These are phyloP conservation scores for Phymatocera aterrima DNA, from an alignment of 2,888 invertebrate species.

Conservation along the genomic window DNA sequence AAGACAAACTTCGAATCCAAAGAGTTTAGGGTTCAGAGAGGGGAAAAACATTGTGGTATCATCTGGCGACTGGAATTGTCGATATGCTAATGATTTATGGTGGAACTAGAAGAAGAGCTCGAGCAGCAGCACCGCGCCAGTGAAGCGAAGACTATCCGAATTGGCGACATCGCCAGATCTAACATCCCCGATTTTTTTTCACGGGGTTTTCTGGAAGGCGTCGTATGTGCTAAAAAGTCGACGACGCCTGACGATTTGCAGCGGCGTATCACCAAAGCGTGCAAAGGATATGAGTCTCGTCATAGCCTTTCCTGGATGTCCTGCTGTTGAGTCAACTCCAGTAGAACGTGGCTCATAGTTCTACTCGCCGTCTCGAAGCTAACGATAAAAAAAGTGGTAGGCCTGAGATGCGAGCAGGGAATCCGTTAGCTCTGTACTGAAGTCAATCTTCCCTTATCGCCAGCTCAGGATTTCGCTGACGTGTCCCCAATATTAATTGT, in stretches of 20 bases:
- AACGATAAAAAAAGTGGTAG: constrained; percentile 73
- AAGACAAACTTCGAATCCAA: too few relatives aligned
- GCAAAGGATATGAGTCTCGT: constrained; percentile 63
- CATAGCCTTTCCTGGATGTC: constrained; percentile 71
- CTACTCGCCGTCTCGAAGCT: constrained; percentile 75
- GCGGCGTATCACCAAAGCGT: neutral
- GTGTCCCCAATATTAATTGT: neutral
- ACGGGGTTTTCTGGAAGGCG: too few relatives aligned
- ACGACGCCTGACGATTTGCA: too few relatives aligned
- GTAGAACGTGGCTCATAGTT: constrained; percentile 72
- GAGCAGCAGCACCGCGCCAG: too few relatives aligned
- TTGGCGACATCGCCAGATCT: too few relatives aligned
- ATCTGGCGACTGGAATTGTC: too few relatives aligned
- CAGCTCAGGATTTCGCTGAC: neutral
- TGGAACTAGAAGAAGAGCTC: too few relatives aligned
- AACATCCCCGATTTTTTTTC: too few relatives aligned
- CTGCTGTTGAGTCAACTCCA: constrained; percentile 72
- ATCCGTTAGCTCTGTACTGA: constrained; percentile 66
- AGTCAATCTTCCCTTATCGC: neutral
- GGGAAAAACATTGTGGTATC: too few relatives aligned
- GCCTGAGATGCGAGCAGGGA: constrained; percentile 70
- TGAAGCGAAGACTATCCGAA: too few relatives aligned
- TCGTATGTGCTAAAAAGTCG: constrained; percentile 35
- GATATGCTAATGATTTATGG: too few relatives aligned
- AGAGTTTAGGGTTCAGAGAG: too few relatives aligned